Conservation (phyloP, 2,888 invertebrate genomes). For the Sphinx pinastri region DNA sequence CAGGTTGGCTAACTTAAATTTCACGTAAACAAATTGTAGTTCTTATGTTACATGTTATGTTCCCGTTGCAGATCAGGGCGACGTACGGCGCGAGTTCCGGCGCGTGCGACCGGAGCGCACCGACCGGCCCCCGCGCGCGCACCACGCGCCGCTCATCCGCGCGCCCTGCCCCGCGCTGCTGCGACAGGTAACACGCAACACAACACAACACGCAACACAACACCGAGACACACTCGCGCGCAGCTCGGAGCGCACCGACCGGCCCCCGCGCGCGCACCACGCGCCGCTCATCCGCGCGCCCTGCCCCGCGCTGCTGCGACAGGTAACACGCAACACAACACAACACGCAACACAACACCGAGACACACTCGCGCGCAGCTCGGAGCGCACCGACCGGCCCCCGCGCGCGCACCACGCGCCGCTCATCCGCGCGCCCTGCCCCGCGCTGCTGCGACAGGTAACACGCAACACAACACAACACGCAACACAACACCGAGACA, state of each 20-base stretch:
- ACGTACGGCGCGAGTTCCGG: slow-evolving; percentile 10
- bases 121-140: not conserved
- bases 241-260: not conserved
- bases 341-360: not conserved
- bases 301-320: slow-evolving; percentile 2
- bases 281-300: slow-evolving; percentile 2
- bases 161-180: slow-evolving; percentile 10
- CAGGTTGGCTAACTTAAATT: too few relatives aligned
- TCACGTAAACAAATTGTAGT: not conserved
- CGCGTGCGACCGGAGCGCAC: not conserved
- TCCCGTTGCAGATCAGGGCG: not conserved
- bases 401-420: not conserved
- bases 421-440: slow-evolving; percentile 4
- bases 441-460: slow-evolving; percentile 3
- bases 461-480: not conserved
- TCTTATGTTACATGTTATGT: not conserved
- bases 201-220: not conserved
- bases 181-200: not conserved
- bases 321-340: not conserved
- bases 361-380: not conserved
- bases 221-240: not conserved
- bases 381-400: not conserved
- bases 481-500: not conserved
- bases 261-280: not conserved
- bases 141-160: slow-evolving; percentile 8